These are phyloP conservation scores for Melanotaenia boesemani DNA, from an alignment of 2,797 vertebrate species.

Conservation along the genomic window DNA sequence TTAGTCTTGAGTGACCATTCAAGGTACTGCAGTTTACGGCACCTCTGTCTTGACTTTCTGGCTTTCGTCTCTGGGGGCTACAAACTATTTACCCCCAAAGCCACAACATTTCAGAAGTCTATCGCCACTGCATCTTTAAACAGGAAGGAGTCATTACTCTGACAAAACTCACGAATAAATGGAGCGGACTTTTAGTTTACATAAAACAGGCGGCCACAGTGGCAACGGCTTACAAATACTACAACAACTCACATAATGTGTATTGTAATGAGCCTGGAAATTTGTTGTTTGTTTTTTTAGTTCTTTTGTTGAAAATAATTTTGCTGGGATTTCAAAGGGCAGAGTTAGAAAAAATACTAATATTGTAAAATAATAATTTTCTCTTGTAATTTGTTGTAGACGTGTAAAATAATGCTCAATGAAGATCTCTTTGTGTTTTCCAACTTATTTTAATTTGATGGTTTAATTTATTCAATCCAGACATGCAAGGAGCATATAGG, in stretches of 20 bases:
- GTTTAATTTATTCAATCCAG: background rate
- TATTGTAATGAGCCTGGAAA: conserved; percentile 5
- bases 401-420: background rate
- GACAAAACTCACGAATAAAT: conserved; percentile 60
- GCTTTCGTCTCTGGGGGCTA: conserved; percentile 24
- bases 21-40: background rate
- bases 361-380: background rate
- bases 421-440: background rate
- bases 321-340: background rate
- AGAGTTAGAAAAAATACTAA: background rate
- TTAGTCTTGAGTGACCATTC: background rate
- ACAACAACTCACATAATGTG: background rate
- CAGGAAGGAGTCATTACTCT: conserved; percentile 79
- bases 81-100: conserved; percentile 41
- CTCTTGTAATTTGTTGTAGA: background rate
- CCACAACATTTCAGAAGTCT: conserved; percentile 50
- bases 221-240: conserved; percentile 22
- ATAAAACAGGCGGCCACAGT: conserved; percentile 36
- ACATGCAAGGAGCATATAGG: background rate
- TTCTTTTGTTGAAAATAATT: background rate
- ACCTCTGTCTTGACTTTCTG: background rate
- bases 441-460: background rate
- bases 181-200: conserved; percentile 53
- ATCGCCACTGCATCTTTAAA: conserved; percentile 74
- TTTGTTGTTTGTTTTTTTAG: conserved; percentile 16